A percentile compares a stretch with the other conserved stretches of the same genome.
These are phyloP conservation scores for Pyrrhosoma nymphula DNA, from an alignment of 2,888 invertebrate genomes.

Conservation along the genomic window DNA sequence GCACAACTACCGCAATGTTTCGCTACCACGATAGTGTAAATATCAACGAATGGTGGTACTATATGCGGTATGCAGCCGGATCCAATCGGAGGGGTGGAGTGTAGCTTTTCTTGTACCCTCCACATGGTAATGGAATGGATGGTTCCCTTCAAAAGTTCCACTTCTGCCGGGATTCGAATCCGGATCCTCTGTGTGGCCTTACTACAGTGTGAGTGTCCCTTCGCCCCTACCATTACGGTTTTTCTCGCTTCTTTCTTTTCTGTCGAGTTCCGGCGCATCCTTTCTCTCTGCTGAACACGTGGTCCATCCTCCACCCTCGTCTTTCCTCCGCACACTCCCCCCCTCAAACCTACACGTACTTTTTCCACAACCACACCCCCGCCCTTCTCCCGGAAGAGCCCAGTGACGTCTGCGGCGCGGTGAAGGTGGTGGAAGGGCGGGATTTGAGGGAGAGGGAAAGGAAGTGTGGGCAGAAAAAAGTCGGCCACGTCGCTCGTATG, in stretches of 20 bases:
- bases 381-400: not conserved
- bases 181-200: too few species aligned
- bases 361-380: not conserved
- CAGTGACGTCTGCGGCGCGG: slow-evolving; percentile 45
- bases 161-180: too few species aligned
- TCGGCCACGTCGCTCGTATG: not conserved
- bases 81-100: too few species aligned
- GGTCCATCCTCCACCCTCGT: not conserved
- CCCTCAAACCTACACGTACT: not conserved
- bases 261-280: not conserved
- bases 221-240: not conserved
- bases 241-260: too few species aligned
- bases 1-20: too few species aligned
- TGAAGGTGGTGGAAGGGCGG: not conserved
- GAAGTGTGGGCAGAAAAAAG: not conserved
- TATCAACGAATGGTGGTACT: too few species aligned
- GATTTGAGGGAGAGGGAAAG: not conserved
- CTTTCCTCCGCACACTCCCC: not conserved
- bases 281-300: not conserved
- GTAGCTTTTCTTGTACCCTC: too few species aligned
- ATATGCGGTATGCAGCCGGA: too few species aligned
- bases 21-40: too few species aligned
- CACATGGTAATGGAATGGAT: too few species aligned
- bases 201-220: too few species aligned
- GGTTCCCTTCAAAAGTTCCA: too few species aligned